phyloP scores from a whole-genome alignment of 2,113 vertebrate species.

The Gymnogyps californianus region DNA sequence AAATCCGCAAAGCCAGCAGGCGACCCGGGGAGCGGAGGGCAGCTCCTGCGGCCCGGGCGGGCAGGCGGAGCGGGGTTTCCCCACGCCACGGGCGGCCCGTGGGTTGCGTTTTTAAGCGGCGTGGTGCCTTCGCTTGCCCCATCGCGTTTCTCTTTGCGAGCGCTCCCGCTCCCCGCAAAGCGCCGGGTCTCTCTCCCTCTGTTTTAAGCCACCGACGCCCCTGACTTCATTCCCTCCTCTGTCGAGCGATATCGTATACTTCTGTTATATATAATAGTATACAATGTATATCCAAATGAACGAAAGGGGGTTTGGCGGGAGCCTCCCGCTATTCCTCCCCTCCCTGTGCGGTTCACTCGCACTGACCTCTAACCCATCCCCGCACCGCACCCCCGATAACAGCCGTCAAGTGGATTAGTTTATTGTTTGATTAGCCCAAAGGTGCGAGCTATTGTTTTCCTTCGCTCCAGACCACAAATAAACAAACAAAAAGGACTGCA shows the following conservation, averaged over 20 bases:
- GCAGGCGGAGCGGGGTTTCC: fast-evolving
- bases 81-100: neutral
- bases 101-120: neutral
- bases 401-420: constrained; percentile 69
- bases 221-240: neutral
- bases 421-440: constrained; percentile 64
- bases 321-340: neutral
- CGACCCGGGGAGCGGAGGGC: fast-evolving
- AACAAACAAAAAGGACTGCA: constrained; percentile 46
- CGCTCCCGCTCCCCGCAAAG: neutral
- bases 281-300: fast-evolving
- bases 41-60: neutral
- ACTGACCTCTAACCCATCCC: neutral
- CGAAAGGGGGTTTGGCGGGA: neutral
- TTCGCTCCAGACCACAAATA: constrained; percentile 26
- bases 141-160: neutral
- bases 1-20: neutral
- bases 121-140: neutral
- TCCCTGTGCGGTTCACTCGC: neutral
- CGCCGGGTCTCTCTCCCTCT: neutral
- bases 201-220: neutral
- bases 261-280: fast-evolving
- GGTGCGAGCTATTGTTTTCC: constrained; percentile 63
- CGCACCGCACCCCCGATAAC: constrained; percentile 17
- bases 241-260: neutral